These are phyloP conservation scores for Eupithecia insigniata DNA, from an alignment of 2,888 invertebrate genomes.

Conservation along the genomic window DNA sequence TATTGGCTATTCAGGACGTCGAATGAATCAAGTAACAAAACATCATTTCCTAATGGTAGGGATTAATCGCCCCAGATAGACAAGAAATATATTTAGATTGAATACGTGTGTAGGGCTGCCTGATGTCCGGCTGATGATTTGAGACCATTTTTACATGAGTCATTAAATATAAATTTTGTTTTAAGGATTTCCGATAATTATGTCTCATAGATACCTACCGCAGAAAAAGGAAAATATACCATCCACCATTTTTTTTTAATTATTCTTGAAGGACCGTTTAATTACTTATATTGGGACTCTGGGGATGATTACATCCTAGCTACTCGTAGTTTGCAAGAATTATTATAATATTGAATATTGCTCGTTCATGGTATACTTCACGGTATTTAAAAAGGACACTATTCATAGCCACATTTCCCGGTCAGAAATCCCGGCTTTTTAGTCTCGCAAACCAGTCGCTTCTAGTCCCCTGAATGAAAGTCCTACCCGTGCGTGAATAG, in stretches of 20 bases:
- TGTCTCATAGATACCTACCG: neutral
- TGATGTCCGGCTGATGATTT: constrained; percentile 4
- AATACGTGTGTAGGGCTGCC: constrained; percentile 23
- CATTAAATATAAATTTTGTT: neutral
- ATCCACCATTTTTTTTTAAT: neutral
- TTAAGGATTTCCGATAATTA: neutral
- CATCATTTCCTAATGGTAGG: constrained; percentile 38
- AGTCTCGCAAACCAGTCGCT: neutral
- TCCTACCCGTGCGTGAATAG: constrained; percentile 33
- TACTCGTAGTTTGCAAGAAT: neutral
- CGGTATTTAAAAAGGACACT: neutral
- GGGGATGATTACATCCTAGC: neutral
- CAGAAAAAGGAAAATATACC: neutral
- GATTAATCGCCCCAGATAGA: constrained; percentile 38
- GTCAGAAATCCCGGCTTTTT: constrained; percentile 3
- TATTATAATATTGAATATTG: no score
- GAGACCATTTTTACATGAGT: neutral
- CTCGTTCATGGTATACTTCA: neutral
- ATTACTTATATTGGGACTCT: neutral
- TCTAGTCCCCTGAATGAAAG: constrained; percentile 13
- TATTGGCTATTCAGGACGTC: constrained; percentile 33
- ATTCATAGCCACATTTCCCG: neutral
- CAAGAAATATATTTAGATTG: constrained; percentile 36
- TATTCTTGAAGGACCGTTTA: neutral
- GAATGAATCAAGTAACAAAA: constrained; percentile 40